These are phyloP conservation scores for Dallia pectoralis DNA, from an alignment of 2,797 vertebrate species.

Conservation along the genomic window DNA sequence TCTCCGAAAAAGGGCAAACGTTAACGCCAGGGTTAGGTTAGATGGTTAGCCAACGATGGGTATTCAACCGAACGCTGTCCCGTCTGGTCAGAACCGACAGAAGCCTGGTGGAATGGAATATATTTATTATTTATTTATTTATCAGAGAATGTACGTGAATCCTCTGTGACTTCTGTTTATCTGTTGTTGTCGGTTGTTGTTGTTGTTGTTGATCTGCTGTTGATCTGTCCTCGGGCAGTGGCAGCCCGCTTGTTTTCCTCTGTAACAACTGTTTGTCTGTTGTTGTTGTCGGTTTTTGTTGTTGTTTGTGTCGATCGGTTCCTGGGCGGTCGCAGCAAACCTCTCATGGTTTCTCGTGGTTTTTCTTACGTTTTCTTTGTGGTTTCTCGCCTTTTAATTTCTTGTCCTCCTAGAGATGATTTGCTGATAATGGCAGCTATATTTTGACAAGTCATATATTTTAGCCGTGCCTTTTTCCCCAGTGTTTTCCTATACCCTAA, in stretches of 20 bases:
- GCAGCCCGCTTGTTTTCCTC: conserved; percentile 1
- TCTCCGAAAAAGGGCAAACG: no score
- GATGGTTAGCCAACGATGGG: no score
- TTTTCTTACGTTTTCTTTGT: background rate
- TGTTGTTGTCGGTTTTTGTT: no score
- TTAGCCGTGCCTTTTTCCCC: background rate
- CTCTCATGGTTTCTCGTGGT: background rate
- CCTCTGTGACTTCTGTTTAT: conserved; percentile 37
- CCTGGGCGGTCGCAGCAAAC: conserved; percentile 3
- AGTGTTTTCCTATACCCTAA: background rate
- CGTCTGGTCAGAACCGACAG: no score
- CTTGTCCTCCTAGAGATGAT: conserved; percentile 5
- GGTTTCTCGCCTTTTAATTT: background rate
- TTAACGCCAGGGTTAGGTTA: no score
- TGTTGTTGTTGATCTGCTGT: background rate
- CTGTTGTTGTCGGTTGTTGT: background rate
- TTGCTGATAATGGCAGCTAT: conserved; percentile 13
- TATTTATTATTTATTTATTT: no score
- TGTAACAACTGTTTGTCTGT: background rate
- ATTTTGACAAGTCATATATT: conserved; percentile 21
- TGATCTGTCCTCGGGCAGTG: background rate
- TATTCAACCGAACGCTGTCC: no score
- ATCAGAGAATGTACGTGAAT: background rate
- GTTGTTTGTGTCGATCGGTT: no score
- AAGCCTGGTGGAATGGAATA: no score